phyloP scores from a whole-genome alignment of 1,140 invertebrate genomes.

The Drosophila eugracilis region DNA sequence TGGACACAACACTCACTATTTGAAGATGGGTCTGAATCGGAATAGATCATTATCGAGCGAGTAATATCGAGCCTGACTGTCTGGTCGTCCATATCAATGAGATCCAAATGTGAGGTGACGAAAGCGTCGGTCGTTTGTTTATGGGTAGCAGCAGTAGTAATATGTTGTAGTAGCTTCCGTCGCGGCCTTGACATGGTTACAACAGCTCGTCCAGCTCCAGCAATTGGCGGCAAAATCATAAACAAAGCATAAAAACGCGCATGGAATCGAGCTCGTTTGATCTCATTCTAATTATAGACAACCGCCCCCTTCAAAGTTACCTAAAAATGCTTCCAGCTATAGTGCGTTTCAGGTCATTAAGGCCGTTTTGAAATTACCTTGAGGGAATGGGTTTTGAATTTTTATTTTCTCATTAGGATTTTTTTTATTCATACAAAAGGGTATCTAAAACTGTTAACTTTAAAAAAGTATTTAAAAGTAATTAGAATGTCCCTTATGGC shows the following conservation, averaged over 20 bases:
- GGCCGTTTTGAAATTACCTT: background rate
- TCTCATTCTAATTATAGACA: slow-evolving; percentile 56
- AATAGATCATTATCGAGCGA: slow-evolving; percentile 15
- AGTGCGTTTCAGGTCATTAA: slow-evolving; percentile 8
- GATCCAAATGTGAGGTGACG: slow-evolving; percentile 27
- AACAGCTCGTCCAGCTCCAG: slow-evolving; percentile 43
- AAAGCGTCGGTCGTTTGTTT: slow-evolving; percentile 32
- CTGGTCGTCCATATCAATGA: slow-evolving; percentile 55
- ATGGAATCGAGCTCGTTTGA: slow-evolving; percentile 39
- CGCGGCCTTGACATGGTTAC: slow-evolving; percentile 77
- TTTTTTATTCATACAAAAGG: too few relatives aligned
- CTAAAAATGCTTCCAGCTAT: slow-evolving; percentile 12
- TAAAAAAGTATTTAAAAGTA: too few relatives aligned
- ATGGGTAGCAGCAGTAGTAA: slow-evolving; percentile 28
- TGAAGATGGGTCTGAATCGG: slow-evolving; percentile 5
- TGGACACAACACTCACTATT: background rate
- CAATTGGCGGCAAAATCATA: slow-evolving; percentile 29
- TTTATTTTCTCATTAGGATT: background rate
- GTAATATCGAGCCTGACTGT: slow-evolving; percentile 11
- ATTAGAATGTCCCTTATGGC: too few relatives aligned
- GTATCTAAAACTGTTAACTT: too few relatives aligned
- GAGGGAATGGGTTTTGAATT: background rate
- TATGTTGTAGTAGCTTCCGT: slow-evolving; percentile 26
- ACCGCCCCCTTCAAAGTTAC: background rate
- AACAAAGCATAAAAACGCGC: slow-evolving; percentile 39